Percentiles rank a stretch among this genome's conserved stretches.
These are phyloP conservation scores for Callochromis pleurospilus DNA, from an alignment of 2,113 vertebrate genomes.

Conservation along the genomic window DNA sequence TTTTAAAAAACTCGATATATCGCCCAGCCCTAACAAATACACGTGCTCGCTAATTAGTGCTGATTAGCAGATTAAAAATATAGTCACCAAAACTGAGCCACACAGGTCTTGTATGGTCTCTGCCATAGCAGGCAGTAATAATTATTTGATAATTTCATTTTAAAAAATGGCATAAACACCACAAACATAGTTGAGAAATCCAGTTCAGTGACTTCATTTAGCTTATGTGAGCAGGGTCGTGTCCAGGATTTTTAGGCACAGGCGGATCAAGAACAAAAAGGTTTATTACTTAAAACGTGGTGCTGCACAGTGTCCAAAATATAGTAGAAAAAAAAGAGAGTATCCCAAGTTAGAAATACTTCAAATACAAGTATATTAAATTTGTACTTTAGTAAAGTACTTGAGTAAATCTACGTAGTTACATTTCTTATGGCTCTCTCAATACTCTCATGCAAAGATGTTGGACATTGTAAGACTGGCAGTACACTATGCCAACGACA, in stretches of 20 bases:
- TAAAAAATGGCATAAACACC: background rate
- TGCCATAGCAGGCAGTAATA: background rate
- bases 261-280: background rate
- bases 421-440: background rate
- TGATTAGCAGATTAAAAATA: background rate
- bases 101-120: background rate
- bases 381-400: background rate
- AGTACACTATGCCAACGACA: background rate
- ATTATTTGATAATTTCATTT: background rate
- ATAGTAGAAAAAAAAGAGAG: background rate
- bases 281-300: background rate
- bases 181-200: background rate
- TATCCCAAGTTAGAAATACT: background rate
- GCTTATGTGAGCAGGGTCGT: background rate
- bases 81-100: background rate
- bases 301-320: background rate
- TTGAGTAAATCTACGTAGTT: background rate
- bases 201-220: background rate
- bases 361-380: background rate
- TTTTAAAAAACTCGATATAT: too few species aligned
- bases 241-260: background rate
- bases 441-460: background rate
- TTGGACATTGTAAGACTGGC: background rate
- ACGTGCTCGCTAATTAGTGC: background rate
- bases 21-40: background rate